phyloP scores from a whole-genome alignment of 2,113 vertebrate species.

The Lutjanus erythropterus region DNA sequence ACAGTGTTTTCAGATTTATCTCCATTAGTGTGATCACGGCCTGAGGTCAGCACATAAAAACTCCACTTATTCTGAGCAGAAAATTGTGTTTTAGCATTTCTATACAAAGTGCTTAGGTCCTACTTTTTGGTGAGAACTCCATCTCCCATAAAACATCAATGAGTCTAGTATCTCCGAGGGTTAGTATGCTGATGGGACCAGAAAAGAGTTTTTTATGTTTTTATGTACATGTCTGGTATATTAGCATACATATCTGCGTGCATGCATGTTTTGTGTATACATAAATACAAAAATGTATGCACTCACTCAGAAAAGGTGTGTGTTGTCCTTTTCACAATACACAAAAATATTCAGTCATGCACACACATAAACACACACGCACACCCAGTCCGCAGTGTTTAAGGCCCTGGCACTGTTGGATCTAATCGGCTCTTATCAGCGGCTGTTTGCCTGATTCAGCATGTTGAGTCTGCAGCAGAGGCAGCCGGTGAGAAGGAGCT shows the following conservation, averaged over 20 bases:
- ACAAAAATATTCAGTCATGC: neutral
- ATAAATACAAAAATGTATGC: neutral
- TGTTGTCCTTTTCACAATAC: neutral
- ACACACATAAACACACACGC: neutral
- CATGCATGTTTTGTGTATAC: neutral
- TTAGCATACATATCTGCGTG: neutral
- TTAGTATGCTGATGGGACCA: neutral
- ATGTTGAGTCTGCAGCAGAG: constrained; percentile 21
- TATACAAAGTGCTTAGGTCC: constrained; percentile 9
- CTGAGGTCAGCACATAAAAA: constrained; percentile 35
- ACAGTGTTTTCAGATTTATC: constrained; percentile 11
- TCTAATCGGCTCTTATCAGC: constrained; percentile 14
- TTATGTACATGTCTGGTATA: neutral
- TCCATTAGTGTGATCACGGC: constrained; percentile 8
- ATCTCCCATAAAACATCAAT: neutral
- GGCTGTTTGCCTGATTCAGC: constrained; percentile 33
- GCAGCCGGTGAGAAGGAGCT: constrained; percentile 15
- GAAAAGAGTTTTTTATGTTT: neutral
- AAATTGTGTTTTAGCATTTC: constrained; percentile 17
- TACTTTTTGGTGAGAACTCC: constrained; percentile 1
- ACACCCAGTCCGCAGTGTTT: neutral
- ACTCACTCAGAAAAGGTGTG: neutral
- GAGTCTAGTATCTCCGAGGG: neutral
- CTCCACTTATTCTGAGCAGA: neutral
- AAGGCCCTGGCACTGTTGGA: neutral